Conservation (phyloP, 2,888 invertebrate species). For the Eurytoma californica region DNA sequence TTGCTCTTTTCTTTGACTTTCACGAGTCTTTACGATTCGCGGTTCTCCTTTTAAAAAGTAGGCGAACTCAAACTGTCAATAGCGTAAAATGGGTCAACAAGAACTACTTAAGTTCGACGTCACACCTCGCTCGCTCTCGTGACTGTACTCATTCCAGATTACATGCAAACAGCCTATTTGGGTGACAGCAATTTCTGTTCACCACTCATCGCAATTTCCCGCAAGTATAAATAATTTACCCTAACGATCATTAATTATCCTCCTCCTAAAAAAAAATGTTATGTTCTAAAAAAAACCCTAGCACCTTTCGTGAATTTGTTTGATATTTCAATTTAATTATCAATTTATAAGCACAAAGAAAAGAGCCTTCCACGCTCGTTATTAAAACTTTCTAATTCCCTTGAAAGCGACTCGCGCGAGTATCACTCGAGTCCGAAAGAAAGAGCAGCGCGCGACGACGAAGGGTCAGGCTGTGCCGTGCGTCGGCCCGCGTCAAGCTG, state of each 20-base stretch:
- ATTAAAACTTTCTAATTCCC: too few species aligned
- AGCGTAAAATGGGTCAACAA: conserved; percentile 44
- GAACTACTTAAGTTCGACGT: conserved; percentile 35
- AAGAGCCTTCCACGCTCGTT: too few species aligned
- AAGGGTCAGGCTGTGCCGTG: too few species aligned
- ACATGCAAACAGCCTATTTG: too few species aligned
- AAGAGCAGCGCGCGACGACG: too few species aligned
- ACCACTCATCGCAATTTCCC: background rate
- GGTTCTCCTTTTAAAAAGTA: conserved; percentile 29
- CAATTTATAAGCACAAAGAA: background rate
- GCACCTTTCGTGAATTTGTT: background rate
- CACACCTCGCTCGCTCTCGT: conserved; percentile 20
- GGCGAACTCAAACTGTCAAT: conserved; percentile 37
- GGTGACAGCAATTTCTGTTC: too few species aligned
- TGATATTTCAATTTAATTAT: background rate
- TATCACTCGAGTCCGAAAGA: too few species aligned
- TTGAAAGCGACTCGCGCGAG: too few species aligned
- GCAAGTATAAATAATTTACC: conserved; percentile 10
- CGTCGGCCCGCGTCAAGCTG: background rate
- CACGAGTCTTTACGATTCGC: background rate
- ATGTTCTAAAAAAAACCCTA: background rate
- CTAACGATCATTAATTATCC: background rate
- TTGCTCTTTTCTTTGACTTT: background rate
- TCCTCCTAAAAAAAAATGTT: too few species aligned
- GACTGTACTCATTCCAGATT: conserved; percentile 16